Base-by-base conservation (phyloP, 2,888 invertebrate genomes). In the Tetanocera ferruginea region DNA sequence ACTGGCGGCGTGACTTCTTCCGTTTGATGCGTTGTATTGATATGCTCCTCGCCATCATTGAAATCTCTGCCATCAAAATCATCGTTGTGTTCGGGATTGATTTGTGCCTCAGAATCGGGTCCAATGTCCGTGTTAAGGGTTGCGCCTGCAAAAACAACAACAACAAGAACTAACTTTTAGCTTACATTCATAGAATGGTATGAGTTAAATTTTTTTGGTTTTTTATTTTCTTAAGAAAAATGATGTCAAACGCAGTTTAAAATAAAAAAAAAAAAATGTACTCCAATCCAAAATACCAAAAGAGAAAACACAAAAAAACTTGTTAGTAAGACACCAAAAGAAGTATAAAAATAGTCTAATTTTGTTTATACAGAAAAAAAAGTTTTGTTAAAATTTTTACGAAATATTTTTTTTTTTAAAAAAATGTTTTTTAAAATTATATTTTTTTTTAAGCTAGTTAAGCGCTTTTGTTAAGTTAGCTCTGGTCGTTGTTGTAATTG, bases 71-170 rank as follows among this genome's bases (percentile, higher is more conserved):
- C 92, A 77, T 90, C 90, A 80, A 92, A 92, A 82, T 92, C 92
- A 37, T 89, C 89, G 31, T 92, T 90, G 60, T 91, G 92, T 14
- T 93, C 90, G 55, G 93, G 93, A 80, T 93, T 92, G 83, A 93
- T 93, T 78, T 93, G 92, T 82, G 93, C 93, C 81, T 90, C 92
- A 71, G 92, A 92, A 86, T 93, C 93, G 70, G 93, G 93, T 82
- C 90, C 86, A 83, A 93, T 91, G 87, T 93, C 92, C 81, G 92
- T 92, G 87, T 92, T 92, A 83, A 92, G 91, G 75, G 91, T 91
- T 83, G 92, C 92, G 87, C 93, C 93, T 93, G 92, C 88, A 91
- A 91, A 91, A 89, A 91, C 92, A 92, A 92, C 92, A 92, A 92
- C 92, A 92, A 92, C 92, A 89, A 90, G 89, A 89, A 90, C 89